phyloP scores from a whole-genome alignment of 2,888 invertebrate genomes.

The Chironomus riparius region DNA sequence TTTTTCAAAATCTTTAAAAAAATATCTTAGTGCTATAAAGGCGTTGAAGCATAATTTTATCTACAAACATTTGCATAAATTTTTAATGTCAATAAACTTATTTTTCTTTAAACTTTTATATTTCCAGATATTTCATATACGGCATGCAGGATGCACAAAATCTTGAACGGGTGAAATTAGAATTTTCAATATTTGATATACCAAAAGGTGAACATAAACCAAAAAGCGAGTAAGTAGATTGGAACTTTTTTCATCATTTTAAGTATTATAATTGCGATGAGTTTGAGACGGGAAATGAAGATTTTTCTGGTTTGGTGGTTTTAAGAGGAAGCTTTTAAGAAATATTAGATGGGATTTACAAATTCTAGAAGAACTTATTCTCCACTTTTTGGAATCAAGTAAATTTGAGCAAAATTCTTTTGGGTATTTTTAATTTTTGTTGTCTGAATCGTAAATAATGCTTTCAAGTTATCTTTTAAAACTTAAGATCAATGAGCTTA shows the following conservation, averaged over 20 bases:
- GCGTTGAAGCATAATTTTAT: background rate
- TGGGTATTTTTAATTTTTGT: too few species aligned
- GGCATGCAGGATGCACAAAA: slow-evolving; percentile 96
- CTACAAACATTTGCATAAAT: background rate
- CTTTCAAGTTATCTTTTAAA: too few species aligned
- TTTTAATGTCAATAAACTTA: background rate
- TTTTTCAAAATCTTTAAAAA: background rate
- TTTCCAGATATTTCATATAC: slow-evolving; percentile 83
- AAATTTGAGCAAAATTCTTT: too few species aligned
- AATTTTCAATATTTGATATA: slow-evolving; percentile 84
- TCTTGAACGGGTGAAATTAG: slow-evolving; percentile 84
- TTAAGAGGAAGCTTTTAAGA: too few species aligned
- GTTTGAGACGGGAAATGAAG: too few species aligned
- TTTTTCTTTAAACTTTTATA: background rate
- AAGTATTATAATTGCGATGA: too few species aligned
- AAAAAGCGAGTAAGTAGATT: slow-evolving; percentile 65
- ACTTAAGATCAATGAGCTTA: too few species aligned
- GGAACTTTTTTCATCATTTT: background rate
- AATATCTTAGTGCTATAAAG: background rate
- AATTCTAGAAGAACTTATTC: too few species aligned
- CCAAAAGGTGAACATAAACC: slow-evolving; percentile 60
- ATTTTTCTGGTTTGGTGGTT: too few species aligned
- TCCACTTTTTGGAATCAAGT: too few species aligned
- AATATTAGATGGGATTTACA: too few species aligned
- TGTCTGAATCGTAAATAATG: too few species aligned